Evolutionary conservation across 2,888 invertebrate species (phyloP), one percentile per base, ranked within the genome.

Genomic region (Smittia sp.): DNA sequence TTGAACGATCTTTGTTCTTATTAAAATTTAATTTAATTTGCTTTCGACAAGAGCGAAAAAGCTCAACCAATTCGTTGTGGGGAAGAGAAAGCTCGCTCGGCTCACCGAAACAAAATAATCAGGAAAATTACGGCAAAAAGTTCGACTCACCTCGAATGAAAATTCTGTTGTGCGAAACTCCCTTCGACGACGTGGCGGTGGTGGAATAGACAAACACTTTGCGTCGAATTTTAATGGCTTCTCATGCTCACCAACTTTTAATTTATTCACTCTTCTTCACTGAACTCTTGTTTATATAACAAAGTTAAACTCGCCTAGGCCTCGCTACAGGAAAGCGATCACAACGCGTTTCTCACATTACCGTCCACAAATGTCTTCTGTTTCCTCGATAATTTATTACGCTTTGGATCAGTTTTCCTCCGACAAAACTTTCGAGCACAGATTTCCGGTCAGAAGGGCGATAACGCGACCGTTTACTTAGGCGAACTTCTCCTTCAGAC

Each of bases 1-100:
- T 39, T 67, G 6, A 27, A 67, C 25, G 46, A n/a, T 46, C n/a
- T 65, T 67, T 22, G 22, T 41, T 46, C 46, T 46, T 6, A 15
- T 38, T 27, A 54, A 69, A 68, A 46, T 46, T 68, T 68, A 52
- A 46, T 68, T 68, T 46, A 68, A 68, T 68, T 68, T 68, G 15
- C 38, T 38, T 9, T 39, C 39, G 11, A 13, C n/a, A 65, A 27
- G n/a, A 32, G 32, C 32, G 3, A 3, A 9, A 32, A 32, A 32
- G 9, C 32, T 32, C 32, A 9, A 32, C 9, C 32, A 32, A 9
- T 32, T 3, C 3, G 32, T 32, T 9, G 32, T 32, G 3, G 4
- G 27, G n/a, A 65, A 27, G n/a, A 62, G 13, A 22, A 7, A 20
- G 20, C 4, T 13, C 18, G 52, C 20, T 15, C 54, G 4, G n/a